phyloP scores from a whole-genome alignment of 2,797 vertebrate species.

The Fistularia tabacaria region DNA sequence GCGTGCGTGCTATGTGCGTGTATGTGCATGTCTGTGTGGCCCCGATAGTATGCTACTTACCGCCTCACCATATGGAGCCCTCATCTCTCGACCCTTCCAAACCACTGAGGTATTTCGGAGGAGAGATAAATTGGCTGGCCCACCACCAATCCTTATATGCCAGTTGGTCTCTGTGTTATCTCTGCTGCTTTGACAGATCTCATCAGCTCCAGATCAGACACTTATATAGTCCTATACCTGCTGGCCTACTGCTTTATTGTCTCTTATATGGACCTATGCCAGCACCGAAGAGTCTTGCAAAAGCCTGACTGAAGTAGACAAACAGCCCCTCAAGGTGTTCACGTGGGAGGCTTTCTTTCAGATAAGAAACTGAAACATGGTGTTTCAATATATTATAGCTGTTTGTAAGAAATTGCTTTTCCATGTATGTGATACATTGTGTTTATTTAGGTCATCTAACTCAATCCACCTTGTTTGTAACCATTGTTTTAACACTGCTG shows the following conservation, averaged over 20 bases:
- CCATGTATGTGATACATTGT: no score
- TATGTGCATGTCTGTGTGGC: not conserved
- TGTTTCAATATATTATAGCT: no score
- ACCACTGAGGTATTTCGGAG: constrained; percentile 28
- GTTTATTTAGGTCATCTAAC: no score
- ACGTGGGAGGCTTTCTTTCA: no score
- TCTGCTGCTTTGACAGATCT: constrained; percentile 43
- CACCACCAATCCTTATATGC: constrained; percentile 36
- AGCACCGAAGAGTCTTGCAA: constrained; percentile 8
- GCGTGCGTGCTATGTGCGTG: not conserved
- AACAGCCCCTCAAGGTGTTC: no score
- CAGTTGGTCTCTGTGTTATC: constrained; percentile 34
- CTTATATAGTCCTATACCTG: constrained; percentile 24
- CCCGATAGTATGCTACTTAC: no score
- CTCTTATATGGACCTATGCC: constrained; percentile 15
- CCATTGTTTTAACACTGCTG: no score
- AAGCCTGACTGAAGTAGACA: constrained; percentile 17
- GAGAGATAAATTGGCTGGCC: constrained; percentile 18
- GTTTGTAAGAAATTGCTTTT: no score
- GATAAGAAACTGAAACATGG: no score
- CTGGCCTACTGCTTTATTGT: constrained; percentile 13
- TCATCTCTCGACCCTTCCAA: constrained; percentile 21
- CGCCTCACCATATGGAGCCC: not conserved
- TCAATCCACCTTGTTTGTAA: no score
- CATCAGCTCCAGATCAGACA: constrained; percentile 24